Conservation (phyloP, 2,888 invertebrate species). For the Alloscopus bannaensis region DNA sequence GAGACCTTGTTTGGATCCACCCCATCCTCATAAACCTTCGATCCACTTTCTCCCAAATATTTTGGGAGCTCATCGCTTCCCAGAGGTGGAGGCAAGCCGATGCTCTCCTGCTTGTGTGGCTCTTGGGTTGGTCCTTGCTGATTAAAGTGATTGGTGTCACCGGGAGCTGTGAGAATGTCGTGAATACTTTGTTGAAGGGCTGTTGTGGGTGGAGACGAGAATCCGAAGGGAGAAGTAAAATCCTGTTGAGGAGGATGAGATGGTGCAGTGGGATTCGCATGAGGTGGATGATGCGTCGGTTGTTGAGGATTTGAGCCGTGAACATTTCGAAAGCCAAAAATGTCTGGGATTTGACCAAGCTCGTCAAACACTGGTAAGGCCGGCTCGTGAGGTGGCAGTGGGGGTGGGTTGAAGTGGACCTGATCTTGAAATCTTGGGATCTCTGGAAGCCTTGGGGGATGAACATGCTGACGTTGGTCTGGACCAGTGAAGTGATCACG, state of each 20-base stretch:
- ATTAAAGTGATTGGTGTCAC: not conserved
- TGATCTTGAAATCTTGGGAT: not conserved
- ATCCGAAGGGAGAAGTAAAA: slow-evolving; percentile 27
- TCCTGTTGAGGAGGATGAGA: slow-evolving; percentile 16
- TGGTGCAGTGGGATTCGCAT: slow-evolving; percentile 2
- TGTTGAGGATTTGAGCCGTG: not conserved
- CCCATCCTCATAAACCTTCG: slow-evolving; percentile 32
- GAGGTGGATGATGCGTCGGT: not conserved
- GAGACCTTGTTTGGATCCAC: slow-evolving; percentile 41
- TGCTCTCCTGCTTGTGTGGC: not conserved
- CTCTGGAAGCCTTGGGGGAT: not conserved
- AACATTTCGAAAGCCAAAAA: slow-evolving; percentile 44
- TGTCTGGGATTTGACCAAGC: slow-evolving; percentile 46
- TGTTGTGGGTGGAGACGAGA: slow-evolving; percentile 35
- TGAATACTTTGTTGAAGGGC: slow-evolving; percentile 36
- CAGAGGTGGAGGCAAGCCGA: slow-evolving; percentile 13
- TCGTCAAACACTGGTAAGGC: slow-evolving; percentile 12
- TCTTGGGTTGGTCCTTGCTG: not conserved
- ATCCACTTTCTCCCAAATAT: slow-evolving; percentile 24
- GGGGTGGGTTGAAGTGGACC: not conserved
- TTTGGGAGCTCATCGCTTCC: slow-evolving; percentile 12
- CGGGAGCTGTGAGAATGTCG: slow-evolving; percentile 22
- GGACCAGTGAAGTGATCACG: not conserved
- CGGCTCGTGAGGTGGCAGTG: not conserved
- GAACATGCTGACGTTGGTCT: not conserved